phyloP scores from a whole-genome alignment of 2,113 vertebrate species.

The Aptenodytes forsteri region DNA sequence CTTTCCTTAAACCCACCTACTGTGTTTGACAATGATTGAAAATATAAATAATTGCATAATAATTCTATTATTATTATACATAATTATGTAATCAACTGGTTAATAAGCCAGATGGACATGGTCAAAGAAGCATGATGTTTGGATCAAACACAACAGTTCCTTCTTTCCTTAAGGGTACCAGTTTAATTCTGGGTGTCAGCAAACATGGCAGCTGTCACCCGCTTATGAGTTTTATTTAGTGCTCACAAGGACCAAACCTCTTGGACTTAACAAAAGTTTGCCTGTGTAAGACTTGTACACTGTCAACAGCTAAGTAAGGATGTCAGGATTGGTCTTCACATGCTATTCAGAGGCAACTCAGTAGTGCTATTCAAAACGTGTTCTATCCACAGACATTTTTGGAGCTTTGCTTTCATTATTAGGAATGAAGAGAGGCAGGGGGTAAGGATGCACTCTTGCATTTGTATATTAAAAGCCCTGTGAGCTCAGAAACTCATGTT shows the following conservation, averaged over 20 bases:
- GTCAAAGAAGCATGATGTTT: neutral
- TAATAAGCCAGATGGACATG: neutral
- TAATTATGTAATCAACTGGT: neutral
- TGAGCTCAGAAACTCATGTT: neutral
- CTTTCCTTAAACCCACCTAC: neutral
- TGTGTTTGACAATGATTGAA: neutral
- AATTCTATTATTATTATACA: neutral
- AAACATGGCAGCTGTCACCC: neutral
- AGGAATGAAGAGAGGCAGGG: neutral
- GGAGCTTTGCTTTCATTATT: neutral
- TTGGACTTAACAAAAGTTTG: neutral
- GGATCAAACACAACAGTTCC: neutral
- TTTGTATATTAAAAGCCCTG: neutral
- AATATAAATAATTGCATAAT: neutral
- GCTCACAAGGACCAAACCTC: neutral
- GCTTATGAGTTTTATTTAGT: neutral
- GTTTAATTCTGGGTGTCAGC: neutral
- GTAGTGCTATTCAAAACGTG: neutral
- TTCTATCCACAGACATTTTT: neutral
- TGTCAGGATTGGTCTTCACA: neutral
- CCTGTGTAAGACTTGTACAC: neutral
- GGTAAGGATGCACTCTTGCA: neutral
- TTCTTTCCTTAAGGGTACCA: neutral
- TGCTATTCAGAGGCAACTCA: neutral
- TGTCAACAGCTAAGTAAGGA: neutral